Conservation (phyloP, 1,140 invertebrate genomes). For the Drosophila saltans region DNA sequence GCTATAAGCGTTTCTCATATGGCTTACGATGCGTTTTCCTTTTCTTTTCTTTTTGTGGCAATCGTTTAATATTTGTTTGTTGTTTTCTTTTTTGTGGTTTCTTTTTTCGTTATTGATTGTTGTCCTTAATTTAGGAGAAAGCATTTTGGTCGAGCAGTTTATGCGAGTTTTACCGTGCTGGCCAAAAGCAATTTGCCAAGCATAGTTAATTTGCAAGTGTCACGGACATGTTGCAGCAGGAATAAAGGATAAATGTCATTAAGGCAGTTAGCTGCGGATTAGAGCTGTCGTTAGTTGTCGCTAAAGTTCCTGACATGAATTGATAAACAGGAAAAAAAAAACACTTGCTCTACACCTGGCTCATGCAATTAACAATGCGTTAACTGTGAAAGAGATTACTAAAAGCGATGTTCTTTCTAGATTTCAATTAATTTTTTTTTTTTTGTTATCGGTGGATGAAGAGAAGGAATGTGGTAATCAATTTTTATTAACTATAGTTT, state of each 20-base stretch:
- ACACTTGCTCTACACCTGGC: background rate
- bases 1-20: slow-evolving; percentile 1
- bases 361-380: slow-evolving; percentile 6
- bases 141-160: slow-evolving; percentile 25
- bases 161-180: slow-evolving; percentile 10
- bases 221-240: slow-evolving; percentile 31
- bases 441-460: background rate
- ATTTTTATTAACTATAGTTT: too few species aligned
- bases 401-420: background rate
- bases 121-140: slow-evolving; percentile 61
- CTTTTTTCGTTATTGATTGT: slow-evolving; percentile 51
- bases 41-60: background rate
- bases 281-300: slow-evolving; percentile 15
- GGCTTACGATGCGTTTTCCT: slow-evolving; percentile 6
- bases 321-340: slow-evolving; percentile 5
- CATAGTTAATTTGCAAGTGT: slow-evolving; percentile 56
- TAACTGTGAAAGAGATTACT: background rate
- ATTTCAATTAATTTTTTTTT: slow-evolving; percentile 1
- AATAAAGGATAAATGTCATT: slow-evolving; percentile 19
- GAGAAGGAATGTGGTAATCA: too few species aligned
- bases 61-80: background rate
- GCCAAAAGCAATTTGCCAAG: slow-evolving; percentile 39
- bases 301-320: slow-evolving; percentile 7
- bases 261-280: slow-evolving; percentile 27
- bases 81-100: background rate